Conservation (phyloP, 1,140 invertebrate genomes). For the Heliconius himera region DNA sequence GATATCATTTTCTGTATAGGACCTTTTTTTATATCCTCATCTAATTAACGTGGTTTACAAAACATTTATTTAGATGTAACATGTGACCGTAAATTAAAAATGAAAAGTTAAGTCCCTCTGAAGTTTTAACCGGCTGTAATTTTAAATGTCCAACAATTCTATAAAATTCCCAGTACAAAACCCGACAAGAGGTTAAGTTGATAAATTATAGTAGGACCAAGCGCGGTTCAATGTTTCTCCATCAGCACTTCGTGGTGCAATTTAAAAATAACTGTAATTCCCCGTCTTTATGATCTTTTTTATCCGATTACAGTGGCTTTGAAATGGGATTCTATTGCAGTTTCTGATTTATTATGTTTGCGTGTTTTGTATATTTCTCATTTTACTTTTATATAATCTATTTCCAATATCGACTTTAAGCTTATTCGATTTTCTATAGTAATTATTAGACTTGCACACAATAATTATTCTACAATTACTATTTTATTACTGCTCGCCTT, state of each 20-base stretch:
- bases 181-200: slow-evolving; percentile 59
- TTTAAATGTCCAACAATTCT: slow-evolving; percentile 52
- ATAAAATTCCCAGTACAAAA: slow-evolving; percentile 59
- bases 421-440: neutral
- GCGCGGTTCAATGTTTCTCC: slow-evolving; percentile 67
- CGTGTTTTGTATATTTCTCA: neutral
- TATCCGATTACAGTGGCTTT: slow-evolving; percentile 27
- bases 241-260: slow-evolving; percentile 60
- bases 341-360: slow-evolving; percentile 16
- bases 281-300: slow-evolving; percentile 45
- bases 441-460: neutral
- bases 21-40: neutral
- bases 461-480: too few species aligned
- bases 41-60: neutral
- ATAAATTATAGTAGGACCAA: slow-evolving; percentile 62
- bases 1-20: neutral
- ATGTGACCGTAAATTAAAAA: slow-evolving; percentile 21
- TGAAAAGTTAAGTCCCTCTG: slow-evolving; percentile 27
- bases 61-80: neutral
- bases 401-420: neutral
- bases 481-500: neutral
- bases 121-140: slow-evolving; percentile 37
- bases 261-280: slow-evolving; percentile 63
- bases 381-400: neutral
- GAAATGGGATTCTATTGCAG: slow-evolving; percentile 5